Conservation (phyloP, 2,888 invertebrate species). For the Lasius platythorax region DNA sequence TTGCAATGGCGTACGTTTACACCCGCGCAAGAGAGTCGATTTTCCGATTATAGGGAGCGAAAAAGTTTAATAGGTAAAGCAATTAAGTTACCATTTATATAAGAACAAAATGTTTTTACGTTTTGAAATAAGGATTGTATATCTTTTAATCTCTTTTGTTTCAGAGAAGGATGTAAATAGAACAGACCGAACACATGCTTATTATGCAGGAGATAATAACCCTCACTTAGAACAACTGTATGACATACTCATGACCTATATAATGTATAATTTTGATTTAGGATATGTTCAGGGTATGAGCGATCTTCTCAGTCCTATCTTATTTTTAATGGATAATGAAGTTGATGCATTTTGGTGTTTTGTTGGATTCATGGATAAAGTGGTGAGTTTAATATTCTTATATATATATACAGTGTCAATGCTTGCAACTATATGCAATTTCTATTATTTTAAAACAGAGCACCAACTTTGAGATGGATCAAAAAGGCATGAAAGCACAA, state of each 20-base stretch:
- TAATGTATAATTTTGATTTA: conserved; percentile 99
- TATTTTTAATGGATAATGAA: conserved; percentile 96
- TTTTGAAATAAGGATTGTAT: background rate
- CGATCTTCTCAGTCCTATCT: conserved; percentile 96
- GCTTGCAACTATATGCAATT: background rate
- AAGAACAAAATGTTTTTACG: background rate
- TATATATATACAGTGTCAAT: background rate
- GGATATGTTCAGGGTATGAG: conserved; percentile 99
- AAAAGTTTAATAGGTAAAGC: conserved; percentile 93
- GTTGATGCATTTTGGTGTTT: conserved; percentile 99
- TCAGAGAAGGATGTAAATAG: conserved; percentile 98
- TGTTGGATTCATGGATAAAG: conserved; percentile 98
- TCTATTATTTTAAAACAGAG: conserved; percentile 86
- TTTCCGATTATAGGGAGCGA: conserved; percentile 95
- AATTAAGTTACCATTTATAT: background rate
- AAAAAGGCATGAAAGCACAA: conserved; percentile 98
- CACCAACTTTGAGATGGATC: conserved; percentile 98
- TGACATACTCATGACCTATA: conserved; percentile 98
- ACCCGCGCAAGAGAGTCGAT: conserved; percentile 94
- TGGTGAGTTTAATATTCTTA: conserved; percentile 88
- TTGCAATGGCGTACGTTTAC: conserved; percentile 98
- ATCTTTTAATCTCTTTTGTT: conserved; percentile 38
- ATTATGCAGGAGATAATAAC: conserved; percentile 97
- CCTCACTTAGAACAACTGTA: conserved; percentile 94
- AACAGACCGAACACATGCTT: conserved; percentile 96